phyloP scores from a whole-genome alignment of 2,888 invertebrate species.

The Rhopalosiphum nymphaeae region DNA sequence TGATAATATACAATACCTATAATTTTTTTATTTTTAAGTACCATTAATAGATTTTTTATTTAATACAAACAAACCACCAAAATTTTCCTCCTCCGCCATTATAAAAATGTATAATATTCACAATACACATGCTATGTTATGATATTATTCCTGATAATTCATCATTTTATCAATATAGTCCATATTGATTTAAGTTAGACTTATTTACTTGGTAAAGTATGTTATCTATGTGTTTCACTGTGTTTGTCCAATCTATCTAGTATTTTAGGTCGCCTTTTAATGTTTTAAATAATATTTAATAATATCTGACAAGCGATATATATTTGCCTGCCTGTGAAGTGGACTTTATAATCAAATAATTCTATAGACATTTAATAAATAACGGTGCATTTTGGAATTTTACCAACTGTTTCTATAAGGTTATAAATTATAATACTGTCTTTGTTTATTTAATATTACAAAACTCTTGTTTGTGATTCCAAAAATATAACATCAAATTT shows the following conservation, averaged over 20 bases:
- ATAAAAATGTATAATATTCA: not conserved
- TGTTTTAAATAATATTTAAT: not conserved
- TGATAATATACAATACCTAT: not conserved
- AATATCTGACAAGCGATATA: not conserved
- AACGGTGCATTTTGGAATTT: not conserved
- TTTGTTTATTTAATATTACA: not conserved
- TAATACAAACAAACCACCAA: not conserved
- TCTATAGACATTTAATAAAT: not conserved
- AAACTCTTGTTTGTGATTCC: not conserved
- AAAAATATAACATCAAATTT: not conserved
- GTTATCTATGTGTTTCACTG: not conserved
- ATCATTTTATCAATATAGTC: not conserved
- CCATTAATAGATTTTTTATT: not conserved
- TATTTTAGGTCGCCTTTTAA: not conserved
- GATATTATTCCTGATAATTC: not conserved
- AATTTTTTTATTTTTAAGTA: not conserved
- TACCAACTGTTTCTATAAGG: not conserved
- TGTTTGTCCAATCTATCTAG: not conserved
- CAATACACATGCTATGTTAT: too few relatives aligned
- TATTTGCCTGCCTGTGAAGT: not conserved
- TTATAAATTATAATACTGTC: not conserved
- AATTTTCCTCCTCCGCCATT: not conserved
- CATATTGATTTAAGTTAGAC: not conserved
- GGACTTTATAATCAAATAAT: not conserved
- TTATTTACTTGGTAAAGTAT: not conserved